These are phyloP conservation scores for Drosophila infuscata DNA, from an alignment of 2,888 invertebrate genomes.

Conservation along the genomic window DNA sequence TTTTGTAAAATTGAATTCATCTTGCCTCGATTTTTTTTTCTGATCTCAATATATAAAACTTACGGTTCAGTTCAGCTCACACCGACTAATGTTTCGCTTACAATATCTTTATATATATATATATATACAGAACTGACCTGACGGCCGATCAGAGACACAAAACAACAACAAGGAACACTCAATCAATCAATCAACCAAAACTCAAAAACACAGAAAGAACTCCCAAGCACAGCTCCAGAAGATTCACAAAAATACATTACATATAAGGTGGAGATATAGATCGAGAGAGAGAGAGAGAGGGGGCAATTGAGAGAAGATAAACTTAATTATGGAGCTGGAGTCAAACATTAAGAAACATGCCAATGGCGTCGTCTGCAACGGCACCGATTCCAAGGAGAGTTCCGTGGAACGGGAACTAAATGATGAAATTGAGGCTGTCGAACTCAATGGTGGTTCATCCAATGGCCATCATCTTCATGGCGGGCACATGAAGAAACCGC, in stretches of 20 bases:
- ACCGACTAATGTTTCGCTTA: constrained; percentile 22
- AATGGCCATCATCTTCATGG: constrained; percentile 49
- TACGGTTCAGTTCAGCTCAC: constrained; percentile 5
- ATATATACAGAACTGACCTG: constrained; percentile 1
- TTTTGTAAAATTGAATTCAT: no score
- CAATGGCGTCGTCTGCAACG: constrained; percentile 48
- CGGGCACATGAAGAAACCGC: constrained; percentile 82
- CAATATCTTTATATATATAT: constrained; percentile 5
- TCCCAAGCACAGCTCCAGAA: constrained; percentile 16
- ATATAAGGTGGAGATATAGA: not conserved
- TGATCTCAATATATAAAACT: not conserved
- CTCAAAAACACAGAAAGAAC: not conserved
- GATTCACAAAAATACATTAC: not conserved
- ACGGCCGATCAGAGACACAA: not conserved
- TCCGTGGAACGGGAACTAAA: constrained; percentile 84
- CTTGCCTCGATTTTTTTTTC: not conserved
- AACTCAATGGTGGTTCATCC: constrained; percentile 66
- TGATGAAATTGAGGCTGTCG: constrained; percentile 81
- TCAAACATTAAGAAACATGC: constrained; percentile 64
- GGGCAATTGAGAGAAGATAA: constrained; percentile 1
- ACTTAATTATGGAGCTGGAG: constrained; percentile 71
- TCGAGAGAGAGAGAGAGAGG: not conserved
- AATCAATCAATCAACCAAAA: constrained; percentile 2
- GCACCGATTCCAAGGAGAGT: constrained; percentile 82
- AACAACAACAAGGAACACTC: constrained; percentile 11